A percentile compares a stretch with the other conserved stretches of the same genome.
phyloP scores from a whole-genome alignment of 2,797 vertebrate species.

The Centropyge bicolor region DNA sequence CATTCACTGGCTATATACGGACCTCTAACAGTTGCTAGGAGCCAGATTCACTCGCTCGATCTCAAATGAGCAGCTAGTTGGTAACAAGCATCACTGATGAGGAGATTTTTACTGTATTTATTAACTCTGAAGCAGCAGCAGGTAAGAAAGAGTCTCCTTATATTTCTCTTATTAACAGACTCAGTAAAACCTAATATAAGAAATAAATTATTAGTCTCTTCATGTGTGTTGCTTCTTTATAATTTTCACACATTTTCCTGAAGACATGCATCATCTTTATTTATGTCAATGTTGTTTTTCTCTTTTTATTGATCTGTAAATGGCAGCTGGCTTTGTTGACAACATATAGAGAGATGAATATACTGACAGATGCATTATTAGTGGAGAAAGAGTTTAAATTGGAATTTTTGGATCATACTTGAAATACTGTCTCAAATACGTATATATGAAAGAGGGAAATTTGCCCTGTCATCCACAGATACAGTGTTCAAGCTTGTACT shows the following conservation, averaged over 20 bases:
- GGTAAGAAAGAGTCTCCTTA: slow-evolving; percentile 28
- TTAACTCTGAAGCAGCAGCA: slow-evolving; percentile 15
- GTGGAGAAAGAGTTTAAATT: background rate
- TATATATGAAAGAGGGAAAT: too few relatives aligned
- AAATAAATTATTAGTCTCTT: background rate
- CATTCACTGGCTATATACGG: slow-evolving; percentile 15
- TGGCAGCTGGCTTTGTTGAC: background rate
- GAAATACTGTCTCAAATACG: background rate
- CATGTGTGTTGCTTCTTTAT: background rate
- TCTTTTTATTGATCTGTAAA: slow-evolving; percentile 1
- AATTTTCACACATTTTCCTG: background rate
- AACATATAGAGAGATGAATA: background rate
- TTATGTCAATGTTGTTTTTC: background rate
- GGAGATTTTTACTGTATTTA: slow-evolving; percentile 13
- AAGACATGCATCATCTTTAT: slow-evolving; percentile 9
- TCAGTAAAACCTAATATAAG: background rate
- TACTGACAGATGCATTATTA: background rate
- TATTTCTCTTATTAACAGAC: background rate
- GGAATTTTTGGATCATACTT: background rate
- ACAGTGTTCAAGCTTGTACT: too few relatives aligned
- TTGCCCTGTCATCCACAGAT: too few relatives aligned
- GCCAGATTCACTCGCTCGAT: slow-evolving; percentile 42
- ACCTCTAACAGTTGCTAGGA: slow-evolving; percentile 67
- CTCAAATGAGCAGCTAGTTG: slow-evolving; percentile 28
- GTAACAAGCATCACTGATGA: slow-evolving; percentile 46